Conservation (phyloP, 2,797 vertebrate species). For the Arnoldichthys spilopterus region DNA sequence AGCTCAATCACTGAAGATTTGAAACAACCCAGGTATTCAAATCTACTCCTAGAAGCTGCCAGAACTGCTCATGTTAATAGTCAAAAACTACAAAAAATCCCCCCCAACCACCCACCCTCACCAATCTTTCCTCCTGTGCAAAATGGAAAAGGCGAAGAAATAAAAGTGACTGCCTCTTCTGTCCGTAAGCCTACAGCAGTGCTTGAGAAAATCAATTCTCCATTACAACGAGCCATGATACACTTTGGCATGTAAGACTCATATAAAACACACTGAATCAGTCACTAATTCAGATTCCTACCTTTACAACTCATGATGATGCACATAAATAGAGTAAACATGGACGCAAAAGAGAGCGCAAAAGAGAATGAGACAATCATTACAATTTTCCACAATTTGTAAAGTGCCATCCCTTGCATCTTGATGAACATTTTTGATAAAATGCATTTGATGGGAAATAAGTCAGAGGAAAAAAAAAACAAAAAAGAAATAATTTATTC, state of each 20-base stretch:
- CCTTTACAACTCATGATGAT: constrained; percentile 24
- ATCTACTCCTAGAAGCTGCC: constrained; percentile 88
- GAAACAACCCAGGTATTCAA: constrained; percentile 83
- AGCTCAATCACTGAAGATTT: constrained; percentile 81
- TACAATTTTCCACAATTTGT: constrained; percentile 57
- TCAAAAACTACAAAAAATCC: constrained; percentile 71
- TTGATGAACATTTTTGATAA: constrained; percentile 63
- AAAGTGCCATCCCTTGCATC: constrained; percentile 74
- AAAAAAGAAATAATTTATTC: constrained; percentile 33
- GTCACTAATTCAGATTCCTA: constrained; percentile 53
- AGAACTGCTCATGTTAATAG: constrained; percentile 83
- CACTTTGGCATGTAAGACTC: constrained; percentile 90
- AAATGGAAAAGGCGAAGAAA: constrained; percentile 85
- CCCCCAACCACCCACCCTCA: too few species aligned
- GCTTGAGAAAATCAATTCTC: constrained; percentile 76
- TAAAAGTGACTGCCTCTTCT: constrained; percentile 71
- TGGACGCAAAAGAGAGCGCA: constrained; percentile 50
- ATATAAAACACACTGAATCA: constrained; percentile 61
- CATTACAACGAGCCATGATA: constrained; percentile 72
- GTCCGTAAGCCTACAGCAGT: constrained; percentile 80
- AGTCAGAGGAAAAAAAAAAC: constrained; percentile 49
- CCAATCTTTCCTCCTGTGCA: constrained; percentile 87
- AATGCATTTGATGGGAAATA: constrained; percentile 55
- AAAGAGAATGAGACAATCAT: constrained; percentile 53
- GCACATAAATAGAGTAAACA: constrained; percentile 53